These are phyloP conservation scores for Myzus persicae DNA, from an alignment of 1,140 invertebrate species.

Conservation along the genomic window DNA sequence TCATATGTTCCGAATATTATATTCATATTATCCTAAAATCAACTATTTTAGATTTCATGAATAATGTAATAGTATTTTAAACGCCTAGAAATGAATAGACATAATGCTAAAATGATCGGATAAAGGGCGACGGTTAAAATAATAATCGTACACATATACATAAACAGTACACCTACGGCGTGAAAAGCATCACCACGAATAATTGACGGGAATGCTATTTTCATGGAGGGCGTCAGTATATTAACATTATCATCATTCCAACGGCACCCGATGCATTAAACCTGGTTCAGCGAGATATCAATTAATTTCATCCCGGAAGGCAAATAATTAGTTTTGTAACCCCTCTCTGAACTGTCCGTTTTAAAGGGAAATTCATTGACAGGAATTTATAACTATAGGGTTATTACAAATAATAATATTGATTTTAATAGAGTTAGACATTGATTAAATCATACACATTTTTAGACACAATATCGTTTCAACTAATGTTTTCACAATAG, in stretches of 20 bases:
- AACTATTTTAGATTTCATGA: background rate
- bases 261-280: slow-evolving; percentile 25
- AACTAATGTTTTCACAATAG: background rate
- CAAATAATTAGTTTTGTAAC: slow-evolving; percentile 53
- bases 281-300: slow-evolving; percentile 41
- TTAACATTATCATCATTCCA: slow-evolving; percentile 38
- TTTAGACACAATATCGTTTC: background rate
- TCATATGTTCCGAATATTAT: background rate
- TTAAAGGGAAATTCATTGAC: background rate
- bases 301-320: slow-evolving; percentile 50
- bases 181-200: slow-evolving; percentile 2
- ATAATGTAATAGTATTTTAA: background rate
- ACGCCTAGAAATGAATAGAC: background rate
- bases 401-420: background rate
- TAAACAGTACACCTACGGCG: background rate
- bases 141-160: background rate
- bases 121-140: background rate
- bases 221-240: slow-evolving; percentile 17
- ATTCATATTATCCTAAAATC: background rate
- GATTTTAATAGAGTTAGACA: background rate
- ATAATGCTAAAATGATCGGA: background rate
- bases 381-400: background rate
- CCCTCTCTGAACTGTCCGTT: slow-evolving; percentile 9
- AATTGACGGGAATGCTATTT: slow-evolving; percentile 21
- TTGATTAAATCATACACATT: background rate